These are phyloP conservation scores for Caenorhabditis imperialis DNA, from an alignment of 2,888 invertebrate species.

Conservation along the genomic window DNA sequence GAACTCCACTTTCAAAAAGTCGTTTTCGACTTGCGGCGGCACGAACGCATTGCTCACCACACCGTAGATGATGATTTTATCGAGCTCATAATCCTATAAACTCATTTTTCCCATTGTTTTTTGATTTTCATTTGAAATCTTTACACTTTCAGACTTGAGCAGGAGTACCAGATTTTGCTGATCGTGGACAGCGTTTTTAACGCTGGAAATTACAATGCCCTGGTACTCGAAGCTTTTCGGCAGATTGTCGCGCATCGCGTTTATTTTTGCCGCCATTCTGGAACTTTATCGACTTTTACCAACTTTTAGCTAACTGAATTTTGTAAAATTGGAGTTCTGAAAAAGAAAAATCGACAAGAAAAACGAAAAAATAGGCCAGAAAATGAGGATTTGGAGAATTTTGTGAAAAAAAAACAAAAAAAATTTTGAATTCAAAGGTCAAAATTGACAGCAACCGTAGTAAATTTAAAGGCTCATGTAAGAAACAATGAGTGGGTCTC, in stretches of 20 bases:
- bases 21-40: constrained; percentile 2
- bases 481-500: not conserved
- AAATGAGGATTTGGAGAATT: no score
- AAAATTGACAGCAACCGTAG: no score
- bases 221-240: constrained; percentile 8
- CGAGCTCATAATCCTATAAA: not conserved
- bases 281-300: no score
- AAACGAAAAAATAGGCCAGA: not conserved
- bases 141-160: constrained; percentile 8
- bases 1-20: constrained; percentile 10
- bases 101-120: no score
- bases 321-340: no score
- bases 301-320: no score
- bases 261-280: no score
- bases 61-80: constrained; percentile 13
- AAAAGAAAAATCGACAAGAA: no score
- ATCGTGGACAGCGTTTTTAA: not conserved
- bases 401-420: no score
- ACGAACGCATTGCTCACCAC: constrained; percentile 20
- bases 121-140: not conserved
- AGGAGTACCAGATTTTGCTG: constrained; percentile 26
- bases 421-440: no score
- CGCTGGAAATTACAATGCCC: constrained; percentile 13
- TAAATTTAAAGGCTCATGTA: no score
- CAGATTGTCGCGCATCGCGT: no score